Evolutionary conservation across 1,140 invertebrate genomes (phyloP).

Genomic region (Coenobita brevimanus): DNA sequence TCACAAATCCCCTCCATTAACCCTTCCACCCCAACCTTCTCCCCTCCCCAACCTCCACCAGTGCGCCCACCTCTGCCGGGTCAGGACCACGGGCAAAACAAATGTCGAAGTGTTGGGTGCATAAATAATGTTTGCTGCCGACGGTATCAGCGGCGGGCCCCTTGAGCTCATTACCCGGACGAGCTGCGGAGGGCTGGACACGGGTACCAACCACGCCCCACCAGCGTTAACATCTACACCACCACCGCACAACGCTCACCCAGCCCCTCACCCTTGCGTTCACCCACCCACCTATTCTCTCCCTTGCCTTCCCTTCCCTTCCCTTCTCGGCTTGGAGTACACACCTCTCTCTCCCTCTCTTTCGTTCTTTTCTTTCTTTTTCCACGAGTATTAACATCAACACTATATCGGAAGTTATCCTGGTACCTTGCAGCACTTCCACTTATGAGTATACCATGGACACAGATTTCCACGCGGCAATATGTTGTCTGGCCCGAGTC

Average conservation of each 20-base stretch:
- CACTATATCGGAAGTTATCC: no score
- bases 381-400: no score
- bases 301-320: background rate
- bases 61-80: background rate
- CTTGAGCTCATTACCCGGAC: constrained; percentile 50
- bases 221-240: constrained; percentile 33
- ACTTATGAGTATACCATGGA: no score
- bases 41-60: background rate
- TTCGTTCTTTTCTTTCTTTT: no score
- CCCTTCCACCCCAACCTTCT: no score
- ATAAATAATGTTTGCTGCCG: constrained; percentile 39
- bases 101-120: constrained; percentile 10
- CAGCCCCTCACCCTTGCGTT: no score
- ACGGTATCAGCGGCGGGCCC: constrained; percentile 41
- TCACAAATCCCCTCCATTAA: no score
- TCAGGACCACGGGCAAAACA: background rate
- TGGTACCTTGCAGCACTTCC: no score
- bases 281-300: no score
- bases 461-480: no score
- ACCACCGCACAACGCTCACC: no score
- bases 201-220: constrained; percentile 28
- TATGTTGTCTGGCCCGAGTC: no score
- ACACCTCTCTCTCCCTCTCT: background rate
- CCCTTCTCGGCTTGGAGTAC: background rate
- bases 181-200: constrained; percentile 25